phyloP scores from a whole-genome alignment of 2,888 invertebrate species.

The Crepidodera aurea region DNA sequence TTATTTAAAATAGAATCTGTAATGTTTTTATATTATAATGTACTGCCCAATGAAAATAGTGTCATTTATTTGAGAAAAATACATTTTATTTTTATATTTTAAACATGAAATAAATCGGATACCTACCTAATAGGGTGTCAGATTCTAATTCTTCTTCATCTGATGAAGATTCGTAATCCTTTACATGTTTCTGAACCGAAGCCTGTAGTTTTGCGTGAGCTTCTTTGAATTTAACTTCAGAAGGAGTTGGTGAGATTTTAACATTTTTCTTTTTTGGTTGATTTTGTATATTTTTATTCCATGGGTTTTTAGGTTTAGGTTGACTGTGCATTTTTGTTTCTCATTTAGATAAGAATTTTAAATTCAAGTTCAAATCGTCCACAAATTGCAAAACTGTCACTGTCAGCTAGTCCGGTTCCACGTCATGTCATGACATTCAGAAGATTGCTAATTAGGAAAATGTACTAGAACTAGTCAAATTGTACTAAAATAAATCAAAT shows the following conservation, averaged over 20 bases:
- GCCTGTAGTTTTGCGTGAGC: conserved; percentile 63
- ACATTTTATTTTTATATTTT: too few species aligned
- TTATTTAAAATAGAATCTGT: conserved; percentile 63
- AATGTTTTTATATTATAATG: too few species aligned
- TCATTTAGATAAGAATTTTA: background rate
- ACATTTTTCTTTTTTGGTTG: conserved; percentile 38
- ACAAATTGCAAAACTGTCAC: background rate
- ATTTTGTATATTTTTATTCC: conserved; percentile 46
- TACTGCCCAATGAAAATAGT: too few species aligned
- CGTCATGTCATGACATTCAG: too few species aligned
- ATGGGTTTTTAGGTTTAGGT: conserved; percentile 45
- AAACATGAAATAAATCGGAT: too few species aligned
- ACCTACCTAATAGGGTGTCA: conserved; percentile 63
- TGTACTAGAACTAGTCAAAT: too few species aligned
- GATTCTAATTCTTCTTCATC: conserved; percentile 66
- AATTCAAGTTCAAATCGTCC: background rate
- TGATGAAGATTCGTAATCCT: conserved; percentile 65
- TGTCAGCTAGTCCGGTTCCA: background rate
- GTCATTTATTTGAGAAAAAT: too few species aligned
- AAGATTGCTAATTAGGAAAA: too few species aligned
- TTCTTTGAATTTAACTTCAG: conserved; percentile 61
- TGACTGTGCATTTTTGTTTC: conserved; percentile 41
- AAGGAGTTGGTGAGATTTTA: conserved; percentile 40
- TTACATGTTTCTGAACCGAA: conserved; percentile 63
- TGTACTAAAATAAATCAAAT: too few species aligned